Base-by-base conservation (phyloP, 2,888 invertebrate genomes). In the Clepsis dumicolana region DNA sequence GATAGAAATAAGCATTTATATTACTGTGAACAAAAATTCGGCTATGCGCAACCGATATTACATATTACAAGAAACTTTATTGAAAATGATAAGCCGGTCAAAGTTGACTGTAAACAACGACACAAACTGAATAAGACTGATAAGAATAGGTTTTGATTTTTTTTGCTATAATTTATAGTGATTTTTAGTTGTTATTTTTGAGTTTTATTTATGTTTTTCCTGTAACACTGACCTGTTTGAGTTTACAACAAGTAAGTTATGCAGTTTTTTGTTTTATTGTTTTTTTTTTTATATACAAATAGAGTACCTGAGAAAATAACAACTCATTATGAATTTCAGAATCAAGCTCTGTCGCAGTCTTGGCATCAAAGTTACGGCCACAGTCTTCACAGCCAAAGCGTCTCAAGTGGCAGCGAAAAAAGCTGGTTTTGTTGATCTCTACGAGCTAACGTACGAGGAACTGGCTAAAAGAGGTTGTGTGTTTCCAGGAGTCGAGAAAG, bases 1-100 rank as follows among this genome's bases (percentile, higher is more conserved):
- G 84, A 92, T 69, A 88, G 91, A 64, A 95, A 92, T 74, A 94
- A 94, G 59, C 94, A 94, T 66, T 77, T 91, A 8, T 95, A 95
- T 82, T 95, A 95, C 64, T 89, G 94, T 70, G 94, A 94, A 72
- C 76, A 90, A 75, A 93, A 94, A 16, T 92, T 85, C 56, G 94
- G 90, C 1, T 79, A 66, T n/a, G 82, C 88, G 0, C 87, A 89
- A 54, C 91, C 93, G 0, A 87, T 91, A n/a, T 83, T 75, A 44
- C 89, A 89, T 73, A 90, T 93, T 10, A 89, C 76, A 21, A 85
- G 89, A 25, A 91, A 92, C 73, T 64, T 77, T 0, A 71, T 86
- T 0, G 70, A 71, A 2, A 81, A 84, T 38, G 81, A 80, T 71
- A 85, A 77, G 70, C 73, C 54, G 3, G 78, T 84, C 0, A 89